These are phyloP conservation scores for Tachysurus vachellii DNA, from an alignment of 2,113 vertebrate genomes.

Conservation along the genomic window DNA sequence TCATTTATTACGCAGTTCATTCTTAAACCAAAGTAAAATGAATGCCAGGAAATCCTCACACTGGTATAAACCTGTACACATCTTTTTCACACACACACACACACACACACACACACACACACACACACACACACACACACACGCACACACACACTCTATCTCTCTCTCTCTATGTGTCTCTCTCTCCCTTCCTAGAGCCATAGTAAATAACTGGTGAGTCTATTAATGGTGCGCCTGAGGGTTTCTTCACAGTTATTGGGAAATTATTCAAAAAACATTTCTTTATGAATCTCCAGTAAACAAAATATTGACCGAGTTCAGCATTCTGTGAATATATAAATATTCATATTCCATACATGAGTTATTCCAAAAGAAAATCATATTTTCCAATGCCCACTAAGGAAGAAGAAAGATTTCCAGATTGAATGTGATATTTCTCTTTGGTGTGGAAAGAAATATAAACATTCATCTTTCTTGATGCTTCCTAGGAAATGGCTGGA, in stretches of 20 bases:
- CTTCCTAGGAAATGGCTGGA: conserved; percentile 88
- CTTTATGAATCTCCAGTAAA: too few relatives aligned
- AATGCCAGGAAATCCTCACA: background rate
- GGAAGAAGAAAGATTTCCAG: too few relatives aligned
- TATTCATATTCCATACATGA: too few relatives aligned
- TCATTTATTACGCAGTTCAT: background rate
- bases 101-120: too few relatives aligned
- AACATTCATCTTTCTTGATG: background rate
- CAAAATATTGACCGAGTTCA: too few relatives aligned
- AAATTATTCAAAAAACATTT: background rate
- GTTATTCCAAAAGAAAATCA: too few relatives aligned
- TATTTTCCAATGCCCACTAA: too few relatives aligned
- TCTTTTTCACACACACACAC: background rate
- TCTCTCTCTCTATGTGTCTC: too few relatives aligned
- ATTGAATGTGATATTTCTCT: background rate
- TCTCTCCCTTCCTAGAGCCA: too few relatives aligned
- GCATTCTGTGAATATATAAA: too few relatives aligned
- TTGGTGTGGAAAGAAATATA: background rate
- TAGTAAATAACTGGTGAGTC: background rate
- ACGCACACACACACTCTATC: too few relatives aligned
- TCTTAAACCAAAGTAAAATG: background rate
- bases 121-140: too few relatives aligned
- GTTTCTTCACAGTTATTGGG: background rate
- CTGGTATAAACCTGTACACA: background rate
- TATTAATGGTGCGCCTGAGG: background rate